Percentiles rank a stretch among this genome's conserved stretches.
Evolutionary conservation across 1,140 invertebrate genomes (phyloP).

Genomic region (Drosophila repletoides): DNA sequence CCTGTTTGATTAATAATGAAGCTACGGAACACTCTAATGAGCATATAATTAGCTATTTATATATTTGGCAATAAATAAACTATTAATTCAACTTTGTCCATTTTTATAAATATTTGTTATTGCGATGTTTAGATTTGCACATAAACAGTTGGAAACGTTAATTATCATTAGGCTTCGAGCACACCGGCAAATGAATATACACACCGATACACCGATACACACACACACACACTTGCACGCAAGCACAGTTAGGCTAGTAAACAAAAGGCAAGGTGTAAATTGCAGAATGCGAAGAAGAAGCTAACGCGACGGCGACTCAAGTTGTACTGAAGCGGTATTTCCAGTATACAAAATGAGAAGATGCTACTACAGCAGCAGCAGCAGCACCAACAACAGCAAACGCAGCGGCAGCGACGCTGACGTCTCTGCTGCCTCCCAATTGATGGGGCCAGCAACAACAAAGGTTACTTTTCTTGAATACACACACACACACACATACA

Average conservation of each 20-base stretch:
- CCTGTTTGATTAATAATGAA: slow-evolving; percentile 34
- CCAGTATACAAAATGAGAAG: slow-evolving; percentile 74
- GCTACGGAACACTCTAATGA: slow-evolving; percentile 11
- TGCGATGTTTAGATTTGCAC: slow-evolving; percentile 3
- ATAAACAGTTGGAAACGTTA: slow-evolving; percentile 17
- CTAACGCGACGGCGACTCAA: slow-evolving; percentile 60
- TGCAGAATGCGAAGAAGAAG: slow-evolving; percentile 27
- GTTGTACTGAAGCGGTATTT: slow-evolving; percentile 73
- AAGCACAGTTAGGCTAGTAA: slow-evolving; percentile 40
- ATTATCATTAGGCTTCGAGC: slow-evolving; percentile 73
- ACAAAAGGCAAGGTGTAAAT: slow-evolving; percentile 65
- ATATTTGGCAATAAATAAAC: too few relatives aligned
- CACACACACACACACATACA: slow-evolving; percentile 55
- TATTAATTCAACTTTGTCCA: too few relatives aligned
- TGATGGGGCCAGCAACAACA: slow-evolving; percentile 33
- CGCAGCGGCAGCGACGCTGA: background rate
- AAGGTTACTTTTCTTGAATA: slow-evolving; percentile 77
- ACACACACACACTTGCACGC: slow-evolving; percentile 10
- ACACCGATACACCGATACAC: slow-evolving; percentile 15
- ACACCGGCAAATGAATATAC: slow-evolving; percentile 47
- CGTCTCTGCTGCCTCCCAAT: slow-evolving; percentile 45
- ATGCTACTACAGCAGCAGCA: slow-evolving; percentile 42
- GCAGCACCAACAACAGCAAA: background rate
- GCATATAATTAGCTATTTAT: background rate
- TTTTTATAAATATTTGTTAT: background rate